Evolutionary conservation across 2,113 vertebrate genomes (phyloP).

Genomic region (Ptilonorhynchus violaceus): DNA sequence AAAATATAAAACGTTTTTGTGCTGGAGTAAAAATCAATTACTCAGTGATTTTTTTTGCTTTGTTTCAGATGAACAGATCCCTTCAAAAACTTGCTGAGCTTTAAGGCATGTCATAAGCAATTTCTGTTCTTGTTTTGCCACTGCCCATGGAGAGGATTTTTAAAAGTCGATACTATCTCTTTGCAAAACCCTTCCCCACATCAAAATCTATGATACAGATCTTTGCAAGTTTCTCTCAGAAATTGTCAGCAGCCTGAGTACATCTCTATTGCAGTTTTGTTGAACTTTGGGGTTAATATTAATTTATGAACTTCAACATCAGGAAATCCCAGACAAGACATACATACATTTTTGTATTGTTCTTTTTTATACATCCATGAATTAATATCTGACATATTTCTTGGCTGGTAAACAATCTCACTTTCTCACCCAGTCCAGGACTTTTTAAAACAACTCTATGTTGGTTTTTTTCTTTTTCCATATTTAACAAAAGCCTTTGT

Average conservation of each 20-base stretch:
- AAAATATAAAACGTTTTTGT: background rate
- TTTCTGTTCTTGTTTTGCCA: background rate
- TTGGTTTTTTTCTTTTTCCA: fast-evolving
- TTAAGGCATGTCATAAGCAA: slow-evolving; percentile 14
- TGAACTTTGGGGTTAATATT: background rate
- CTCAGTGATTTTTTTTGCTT: background rate
- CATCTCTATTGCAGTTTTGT: background rate
- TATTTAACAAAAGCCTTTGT: background rate
- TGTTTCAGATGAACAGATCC: background rate
- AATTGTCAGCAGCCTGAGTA: background rate
- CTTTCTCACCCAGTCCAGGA: background rate
- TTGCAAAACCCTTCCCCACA: background rate
- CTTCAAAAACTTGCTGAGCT: background rate
- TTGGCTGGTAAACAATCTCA: background rate
- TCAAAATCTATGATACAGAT: background rate
- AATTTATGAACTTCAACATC: background rate
- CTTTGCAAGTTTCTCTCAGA: background rate
- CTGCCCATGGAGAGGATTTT: background rate
- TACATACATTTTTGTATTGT: background rate
- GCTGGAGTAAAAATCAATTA: slow-evolving; percentile 17
- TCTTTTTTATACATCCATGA: background rate
- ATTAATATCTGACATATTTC: background rate
- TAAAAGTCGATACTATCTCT: background rate
- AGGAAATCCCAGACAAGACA: background rate
- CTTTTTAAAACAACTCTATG: background rate